Conservation (phyloP, 2,113 vertebrate species). For the Sphyrna mokarran region DNA sequence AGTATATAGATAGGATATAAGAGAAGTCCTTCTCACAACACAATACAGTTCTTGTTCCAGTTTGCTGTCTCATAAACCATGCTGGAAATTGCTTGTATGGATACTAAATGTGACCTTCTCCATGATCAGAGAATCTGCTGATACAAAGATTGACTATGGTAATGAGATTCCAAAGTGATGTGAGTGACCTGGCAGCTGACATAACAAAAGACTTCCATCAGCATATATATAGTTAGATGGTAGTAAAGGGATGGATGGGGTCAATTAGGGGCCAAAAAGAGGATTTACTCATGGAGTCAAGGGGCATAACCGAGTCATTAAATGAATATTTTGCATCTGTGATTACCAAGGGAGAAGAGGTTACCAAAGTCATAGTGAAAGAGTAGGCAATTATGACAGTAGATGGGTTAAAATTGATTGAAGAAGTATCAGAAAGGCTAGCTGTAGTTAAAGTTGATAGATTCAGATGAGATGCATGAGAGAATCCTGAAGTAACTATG, state of each 20-base stretch:
- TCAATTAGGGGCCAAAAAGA: not conserved
- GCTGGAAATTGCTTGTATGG: not conserved
- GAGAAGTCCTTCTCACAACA: no score
- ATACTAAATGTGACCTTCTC: not conserved
- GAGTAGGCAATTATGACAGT: no score
- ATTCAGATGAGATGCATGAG: not conserved
- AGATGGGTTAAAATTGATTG: no score
- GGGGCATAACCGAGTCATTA: not conserved
- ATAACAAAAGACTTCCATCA: not conserved
- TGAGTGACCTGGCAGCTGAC: not conserved
- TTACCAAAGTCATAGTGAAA: no score
- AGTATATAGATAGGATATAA: no score
- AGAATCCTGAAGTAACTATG: not conserved
- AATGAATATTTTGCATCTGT: not conserved
- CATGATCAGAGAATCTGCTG: not conserved
- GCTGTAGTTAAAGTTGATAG: not conserved
- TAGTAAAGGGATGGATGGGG: not conserved
- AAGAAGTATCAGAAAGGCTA: not conserved
- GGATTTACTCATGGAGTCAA: not conserved
- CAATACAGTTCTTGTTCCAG: no score
- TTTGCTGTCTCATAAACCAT: no score
- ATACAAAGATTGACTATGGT: not conserved
- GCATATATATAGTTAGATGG: not conserved
- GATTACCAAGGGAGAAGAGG: not conserved
- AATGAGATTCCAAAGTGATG: not conserved